Evolutionary conservation across 2,888 invertebrate genomes (phyloP), one percentile per base, ranked within the genome.

Genomic region (Acanthosepion pharaonis): DNA sequence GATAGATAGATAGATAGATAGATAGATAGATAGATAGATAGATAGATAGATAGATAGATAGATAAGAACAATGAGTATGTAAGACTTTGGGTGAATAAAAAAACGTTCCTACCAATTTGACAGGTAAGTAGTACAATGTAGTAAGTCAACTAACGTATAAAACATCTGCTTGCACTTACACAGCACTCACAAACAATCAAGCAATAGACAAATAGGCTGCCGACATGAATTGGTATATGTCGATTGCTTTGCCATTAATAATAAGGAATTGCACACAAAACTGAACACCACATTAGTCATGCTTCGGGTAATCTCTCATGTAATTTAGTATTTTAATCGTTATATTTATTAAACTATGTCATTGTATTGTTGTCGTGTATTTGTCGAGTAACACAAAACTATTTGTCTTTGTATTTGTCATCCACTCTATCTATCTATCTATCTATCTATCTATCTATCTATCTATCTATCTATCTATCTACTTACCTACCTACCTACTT

Each of bases 1-100:
- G 8, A 5, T 28, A 91, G 9, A 28, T 28, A 91, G 20, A n/a
- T 9, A n/a, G n/a, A 91, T 6, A 92, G 48, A 92, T 49, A 92
- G 48, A 92, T 42, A 92, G 20, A 92, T 92, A 92, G 92, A 92
- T 25, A 49, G 51, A 51, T 92, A 92, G 49, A 92, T 92, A 92
- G 92, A 92, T 49, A 92, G 51, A 92, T 49, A 92, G 48, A 92
- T 92, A 48, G 25, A 92, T 48, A 23, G 20, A 28, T 4, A n/a
- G 28, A n/a, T 28, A 78, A 78, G n/a, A 78, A 78, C 78, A 78
- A 78, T 78, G 59, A 59, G 5, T 59, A 59, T 3, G 78, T 15
- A 78, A 78, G 33, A 78, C 3, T 78, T 15, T 78, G 15, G n/a
- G n/a, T 78, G n/a, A 25, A n/a, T n/a, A n/a, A 4, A n/a, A 78